Percentiles rank a stretch among this genome's conserved stretches.
phyloP scores from a whole-genome alignment of 2,888 invertebrate species.

The Scaptomyza tumidula region DNA sequence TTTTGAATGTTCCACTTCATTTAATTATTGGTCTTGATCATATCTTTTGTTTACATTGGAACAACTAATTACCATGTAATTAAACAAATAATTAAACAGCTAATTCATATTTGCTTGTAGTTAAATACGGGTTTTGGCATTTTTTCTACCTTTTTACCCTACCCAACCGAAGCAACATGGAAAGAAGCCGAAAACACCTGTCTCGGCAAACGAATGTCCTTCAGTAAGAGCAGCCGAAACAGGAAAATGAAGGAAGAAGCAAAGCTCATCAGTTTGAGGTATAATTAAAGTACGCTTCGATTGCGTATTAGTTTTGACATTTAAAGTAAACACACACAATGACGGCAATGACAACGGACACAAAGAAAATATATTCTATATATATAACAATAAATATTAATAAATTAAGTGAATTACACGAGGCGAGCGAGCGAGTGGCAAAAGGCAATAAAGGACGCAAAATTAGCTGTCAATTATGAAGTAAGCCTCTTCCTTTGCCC shows the following conservation, averaged over 20 bases:
- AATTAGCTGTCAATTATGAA: constrained; percentile 79
- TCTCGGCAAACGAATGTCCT: not conserved
- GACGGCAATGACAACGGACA: too few relatives aligned
- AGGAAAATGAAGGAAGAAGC: not conserved
- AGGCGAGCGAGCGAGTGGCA: constrained; percentile 33
- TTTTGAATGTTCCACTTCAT: not conserved
- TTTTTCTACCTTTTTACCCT: too few relatives aligned
- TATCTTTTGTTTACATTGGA: not conserved
- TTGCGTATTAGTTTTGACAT: constrained; percentile 53
- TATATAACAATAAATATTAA: constrained; percentile 56
- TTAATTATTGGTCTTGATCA: not conserved
- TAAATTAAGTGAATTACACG: constrained; percentile 68
- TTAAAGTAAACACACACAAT: constrained; percentile 30
- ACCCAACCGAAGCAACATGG: too few relatives aligned
- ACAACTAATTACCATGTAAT: not conserved
- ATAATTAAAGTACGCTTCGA: constrained; percentile 49
- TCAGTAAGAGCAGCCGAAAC: not conserved
- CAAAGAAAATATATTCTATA: too few relatives aligned
- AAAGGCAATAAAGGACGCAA: constrained; percentile 63
- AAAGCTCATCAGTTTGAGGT: not conserved
- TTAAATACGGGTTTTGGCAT: not conserved
- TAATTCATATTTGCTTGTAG: not conserved
- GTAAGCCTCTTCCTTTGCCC: constrained; percentile 38
- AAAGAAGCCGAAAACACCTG: too few relatives aligned
- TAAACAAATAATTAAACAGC: not conserved